These are phyloP conservation scores for Drosophila watanabei DNA, from an alignment of 1,140 invertebrate species.

Conservation along the genomic window DNA sequence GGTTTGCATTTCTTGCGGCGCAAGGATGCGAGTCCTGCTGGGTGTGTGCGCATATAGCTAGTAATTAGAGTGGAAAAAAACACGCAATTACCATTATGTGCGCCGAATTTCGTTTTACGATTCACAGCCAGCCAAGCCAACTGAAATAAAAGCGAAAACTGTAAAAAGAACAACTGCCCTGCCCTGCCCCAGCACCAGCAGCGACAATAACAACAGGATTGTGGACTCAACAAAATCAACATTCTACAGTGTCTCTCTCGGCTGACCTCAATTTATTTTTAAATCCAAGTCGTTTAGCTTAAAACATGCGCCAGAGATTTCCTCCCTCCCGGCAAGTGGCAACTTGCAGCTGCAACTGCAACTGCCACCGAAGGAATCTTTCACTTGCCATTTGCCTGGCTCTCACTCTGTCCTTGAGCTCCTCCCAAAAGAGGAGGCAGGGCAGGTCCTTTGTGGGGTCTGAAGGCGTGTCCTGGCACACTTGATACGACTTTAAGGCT, in stretches of 20 bases:
- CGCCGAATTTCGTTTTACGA: constrained; percentile 81
- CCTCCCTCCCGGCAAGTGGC: background rate
- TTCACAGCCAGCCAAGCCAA: constrained; percentile 29
- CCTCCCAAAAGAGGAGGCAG: background rate
- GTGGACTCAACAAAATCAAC: constrained; percentile 36
- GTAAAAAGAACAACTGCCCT: constrained; percentile 17
- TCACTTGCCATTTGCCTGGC: constrained; percentile 20
- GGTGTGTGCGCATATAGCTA: constrained; percentile 61
- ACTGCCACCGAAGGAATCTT: constrained; percentile 17
- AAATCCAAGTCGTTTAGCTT: constrained; percentile 79
- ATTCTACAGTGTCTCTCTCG: constrained; percentile 52
- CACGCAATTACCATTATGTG: constrained; percentile 82
- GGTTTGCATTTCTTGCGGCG: constrained; percentile 74
- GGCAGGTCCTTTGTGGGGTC: background rate
- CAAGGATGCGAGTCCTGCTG: constrained; percentile 31
- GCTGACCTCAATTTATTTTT: constrained; percentile 80
- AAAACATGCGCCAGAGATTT: constrained; percentile 69
- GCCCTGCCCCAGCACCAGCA: background rate
- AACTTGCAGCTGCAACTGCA: constrained; percentile 15
- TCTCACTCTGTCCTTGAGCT: constrained; percentile 13
- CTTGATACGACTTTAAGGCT: constrained; percentile 19
- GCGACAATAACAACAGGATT: constrained; percentile 15
- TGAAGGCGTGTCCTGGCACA: constrained; percentile 1
- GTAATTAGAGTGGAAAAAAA: constrained; percentile 82
- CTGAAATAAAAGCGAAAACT: constrained; percentile 53